phyloP scores from a whole-genome alignment of 1,140 invertebrate species.

The Lanistes nyassanus region DNA sequence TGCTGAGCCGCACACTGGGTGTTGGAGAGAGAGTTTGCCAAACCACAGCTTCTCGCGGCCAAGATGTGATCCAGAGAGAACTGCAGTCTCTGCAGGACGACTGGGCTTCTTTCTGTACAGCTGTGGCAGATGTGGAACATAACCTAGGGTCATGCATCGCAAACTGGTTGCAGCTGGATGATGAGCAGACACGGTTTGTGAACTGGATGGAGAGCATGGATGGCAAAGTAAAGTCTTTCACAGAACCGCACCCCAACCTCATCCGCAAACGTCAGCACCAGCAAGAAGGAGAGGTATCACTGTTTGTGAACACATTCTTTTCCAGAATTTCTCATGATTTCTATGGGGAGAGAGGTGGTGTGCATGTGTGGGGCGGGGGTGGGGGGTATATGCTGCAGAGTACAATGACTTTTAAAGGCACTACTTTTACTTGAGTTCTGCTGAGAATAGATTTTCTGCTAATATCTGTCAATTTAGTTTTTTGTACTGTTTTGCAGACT shows the following conservation, averaged over 20 bases:
- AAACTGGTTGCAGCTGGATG: conserved; percentile 95
- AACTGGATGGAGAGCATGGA: conserved; percentile 74
- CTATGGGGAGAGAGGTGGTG: no score
- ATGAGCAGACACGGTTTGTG: conserved; percentile 78
- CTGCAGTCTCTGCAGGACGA: conserved; percentile 57
- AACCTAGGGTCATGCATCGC: conserved; percentile 89
- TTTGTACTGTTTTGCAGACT: neutral
- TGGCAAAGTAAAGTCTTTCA: conserved; percentile 85
- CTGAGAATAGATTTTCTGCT: neutral
- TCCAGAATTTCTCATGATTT: neutral
- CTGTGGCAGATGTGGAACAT: conserved; percentile 72
- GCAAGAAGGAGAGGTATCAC: conserved; percentile 83
- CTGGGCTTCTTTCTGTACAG: conserved; percentile 53
- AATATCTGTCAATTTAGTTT: neutral
- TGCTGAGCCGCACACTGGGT: conserved; percentile 52
- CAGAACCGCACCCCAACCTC: conserved; percentile 89
- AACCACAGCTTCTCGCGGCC: conserved; percentile 53
- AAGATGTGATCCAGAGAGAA: conserved; percentile 56
- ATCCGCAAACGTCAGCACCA: conserved; percentile 88
- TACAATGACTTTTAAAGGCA: neutral
- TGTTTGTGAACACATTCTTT: neutral
- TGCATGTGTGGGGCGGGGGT: no score
- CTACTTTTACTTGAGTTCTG: neutral
- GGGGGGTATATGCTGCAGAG: neutral
- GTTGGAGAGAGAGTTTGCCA: conserved; percentile 50